Evolutionary conservation across 2,888 invertebrate genomes (phyloP), one percentile per base, ranked within the genome.

Genomic region (Cheilosia grossa): DNA sequence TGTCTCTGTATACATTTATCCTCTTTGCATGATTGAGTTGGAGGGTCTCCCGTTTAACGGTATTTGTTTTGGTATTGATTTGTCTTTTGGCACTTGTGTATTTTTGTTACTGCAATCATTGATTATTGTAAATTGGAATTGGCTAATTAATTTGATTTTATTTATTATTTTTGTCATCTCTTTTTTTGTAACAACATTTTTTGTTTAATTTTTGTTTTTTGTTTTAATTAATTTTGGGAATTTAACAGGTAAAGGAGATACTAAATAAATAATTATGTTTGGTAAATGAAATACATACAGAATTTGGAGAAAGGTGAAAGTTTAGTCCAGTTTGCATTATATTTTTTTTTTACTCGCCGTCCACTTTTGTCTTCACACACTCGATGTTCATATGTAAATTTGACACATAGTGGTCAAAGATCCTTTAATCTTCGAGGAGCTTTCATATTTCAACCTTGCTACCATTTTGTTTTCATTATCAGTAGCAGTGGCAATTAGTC

Each of bases 131-230:
- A 63, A 73, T 63, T 87, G 87, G 83, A 87, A 81, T 85, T 87
- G 80, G 87, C 82, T 86, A 83, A 83, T 83, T 87, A 69, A 87
- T 87, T 83, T 83, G 79, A 75, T 86, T 82, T 86, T 24, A 37
- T 85, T 87, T 77, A 67, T 58, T 42, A 21, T 56, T 49, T 72
- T 4, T 44, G 5, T 59, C 66, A 73, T 86, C 66, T 56, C 61
- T 42, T 10, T 75, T 47, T 66, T 72, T 69, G 61, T 10, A 44
- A 49, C 78, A 79, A 63, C 66, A 54, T 61, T 51, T 51, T 19
- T 54, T 51, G 17, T 47, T 44, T 17, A 44, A n/a, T 72, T 40
- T 33, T 13, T 19, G 15, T 53, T 47, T 59, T 37, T 37, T 37
- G 1, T 13, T 37, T 13, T 37, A 13, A 37, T 13, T 13, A 4